These are phyloP conservation scores for Mimumesa dahlbomi DNA, from an alignment of 2,888 invertebrate genomes.

Conservation along the genomic window DNA sequence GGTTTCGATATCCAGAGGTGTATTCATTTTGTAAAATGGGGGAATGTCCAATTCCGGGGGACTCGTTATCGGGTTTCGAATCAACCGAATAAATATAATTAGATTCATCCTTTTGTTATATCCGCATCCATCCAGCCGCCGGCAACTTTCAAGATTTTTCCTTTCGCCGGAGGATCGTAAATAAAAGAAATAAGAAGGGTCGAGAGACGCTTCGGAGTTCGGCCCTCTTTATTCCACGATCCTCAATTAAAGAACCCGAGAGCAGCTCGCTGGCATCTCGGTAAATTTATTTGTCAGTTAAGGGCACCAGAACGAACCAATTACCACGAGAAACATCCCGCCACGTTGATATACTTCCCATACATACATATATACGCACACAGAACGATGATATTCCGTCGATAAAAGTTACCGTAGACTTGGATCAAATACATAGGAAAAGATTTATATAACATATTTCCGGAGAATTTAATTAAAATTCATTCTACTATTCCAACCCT, in stretches of 20 bases:
- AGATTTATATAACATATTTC: too few species aligned
- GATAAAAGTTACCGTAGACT: too few species aligned
- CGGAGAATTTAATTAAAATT: too few species aligned
- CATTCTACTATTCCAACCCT: too few species aligned
- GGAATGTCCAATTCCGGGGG: too few species aligned
- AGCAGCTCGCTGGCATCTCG: constrained; percentile 6
- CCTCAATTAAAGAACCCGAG: constrained; percentile 52
- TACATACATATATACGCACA: too few species aligned
- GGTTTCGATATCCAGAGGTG: too few species aligned
- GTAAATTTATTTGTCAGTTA: constrained; percentile 62
- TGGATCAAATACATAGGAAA: too few species aligned
- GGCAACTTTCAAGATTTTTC: background rate
- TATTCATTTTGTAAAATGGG: too few species aligned
- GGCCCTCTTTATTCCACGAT: constrained; percentile 48
- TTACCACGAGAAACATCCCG: constrained; percentile 58
- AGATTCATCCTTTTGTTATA: constrained; percentile 36
- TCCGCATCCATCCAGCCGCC: background rate
- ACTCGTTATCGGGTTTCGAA: constrained; percentile 13
- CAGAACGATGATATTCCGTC: too few species aligned
- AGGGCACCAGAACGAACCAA: constrained; percentile 49
- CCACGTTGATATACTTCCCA: too few species aligned
- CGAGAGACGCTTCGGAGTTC: constrained; percentile 26
- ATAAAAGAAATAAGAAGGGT: constrained; percentile 42
- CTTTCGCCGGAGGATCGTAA: constrained; percentile 24
- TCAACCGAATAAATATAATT: constrained; percentile 21